Base-by-base conservation (phyloP, 2,888 invertebrate genomes). In the Troilus luridus region DNA sequence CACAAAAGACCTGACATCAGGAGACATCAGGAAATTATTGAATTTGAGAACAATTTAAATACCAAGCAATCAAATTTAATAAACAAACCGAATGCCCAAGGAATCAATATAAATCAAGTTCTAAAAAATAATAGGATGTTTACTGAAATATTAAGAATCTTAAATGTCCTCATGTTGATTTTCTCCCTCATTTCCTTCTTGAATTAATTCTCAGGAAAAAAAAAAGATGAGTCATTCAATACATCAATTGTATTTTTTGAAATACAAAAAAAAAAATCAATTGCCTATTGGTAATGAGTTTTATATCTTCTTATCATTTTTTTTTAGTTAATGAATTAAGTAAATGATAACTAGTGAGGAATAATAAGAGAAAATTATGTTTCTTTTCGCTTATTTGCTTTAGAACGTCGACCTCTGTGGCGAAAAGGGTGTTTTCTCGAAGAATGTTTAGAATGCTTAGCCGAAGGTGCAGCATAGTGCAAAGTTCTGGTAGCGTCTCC, bases 381-480 rank as follows among this genome's bases (percentile, higher is more conserved):
- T 62, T 41, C 88, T 62, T 64, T 62, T 5, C 27, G 41, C 60
- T 62, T 62, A 60, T 90, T 90, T 8, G 62, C 62, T 81, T 85
- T 81, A 19, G 90, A 90, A 27, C 90, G 81, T 11, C 90, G 81
- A 54, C 90, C 90, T 85, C 90, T 91, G 27, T 91, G 91, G 62
- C 90, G 91, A 60, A 92, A 91, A 19, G 92, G 92, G 59, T 92
- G 92, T 41, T 92, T 92, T 24, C 60, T 58, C 62, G 88, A 85
- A 17, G 91, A 90, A 60, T 91, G 88, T 62, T 91, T 92, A 1
- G n/a, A 14, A 19, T 91, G 54, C n/a, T 56, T 56, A 19, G 91
- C 85, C 7, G 90, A 81, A 12, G 81, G 59, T 19, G 88, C 60
- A 27, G 92, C 91, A 88, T 92, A 92, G 60, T 92, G 92, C 24